These are phyloP conservation scores for Calidris pygmaea DNA, from an alignment of 2,113 vertebrate genomes.

Conservation along the genomic window DNA sequence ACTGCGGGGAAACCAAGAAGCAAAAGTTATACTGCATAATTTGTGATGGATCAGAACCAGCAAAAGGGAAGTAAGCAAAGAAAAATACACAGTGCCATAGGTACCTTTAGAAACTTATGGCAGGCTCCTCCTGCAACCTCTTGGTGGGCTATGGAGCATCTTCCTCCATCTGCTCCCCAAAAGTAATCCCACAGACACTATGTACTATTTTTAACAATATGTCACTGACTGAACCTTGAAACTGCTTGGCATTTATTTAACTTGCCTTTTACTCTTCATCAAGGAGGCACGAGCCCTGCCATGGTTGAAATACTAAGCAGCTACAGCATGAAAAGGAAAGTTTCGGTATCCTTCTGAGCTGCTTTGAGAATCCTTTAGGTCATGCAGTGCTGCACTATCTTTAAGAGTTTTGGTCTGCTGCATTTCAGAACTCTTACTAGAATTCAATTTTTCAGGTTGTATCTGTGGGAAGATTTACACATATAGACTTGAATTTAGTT, in stretches of 20 bases:
- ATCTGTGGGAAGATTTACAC: not conserved
- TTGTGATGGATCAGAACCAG: not conserved
- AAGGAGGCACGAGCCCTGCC: not conserved
- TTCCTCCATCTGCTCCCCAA: not conserved
- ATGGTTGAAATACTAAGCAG: not conserved
- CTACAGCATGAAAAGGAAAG: not conserved
- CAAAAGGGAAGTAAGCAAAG: not conserved
- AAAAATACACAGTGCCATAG: accelerated
- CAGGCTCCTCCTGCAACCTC: not conserved
- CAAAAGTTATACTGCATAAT: not conserved
- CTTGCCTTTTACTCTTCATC: not conserved
- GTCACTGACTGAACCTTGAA: not conserved
- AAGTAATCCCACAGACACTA: not conserved
- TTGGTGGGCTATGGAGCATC: not conserved
- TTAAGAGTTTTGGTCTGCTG: not conserved
- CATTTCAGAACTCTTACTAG: not conserved
- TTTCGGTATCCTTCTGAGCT: not conserved
- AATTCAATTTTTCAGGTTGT: not conserved
- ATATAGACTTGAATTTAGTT: not conserved
- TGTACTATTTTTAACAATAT: not conserved
- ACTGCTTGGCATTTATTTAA: not conserved
- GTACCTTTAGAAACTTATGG: not conserved
- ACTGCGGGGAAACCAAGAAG: not conserved
- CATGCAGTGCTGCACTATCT: not conserved
- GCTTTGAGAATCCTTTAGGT: not conserved